phyloP scores from a whole-genome alignment of 2,888 invertebrate genomes.

The Leucophenga montana region DNA sequence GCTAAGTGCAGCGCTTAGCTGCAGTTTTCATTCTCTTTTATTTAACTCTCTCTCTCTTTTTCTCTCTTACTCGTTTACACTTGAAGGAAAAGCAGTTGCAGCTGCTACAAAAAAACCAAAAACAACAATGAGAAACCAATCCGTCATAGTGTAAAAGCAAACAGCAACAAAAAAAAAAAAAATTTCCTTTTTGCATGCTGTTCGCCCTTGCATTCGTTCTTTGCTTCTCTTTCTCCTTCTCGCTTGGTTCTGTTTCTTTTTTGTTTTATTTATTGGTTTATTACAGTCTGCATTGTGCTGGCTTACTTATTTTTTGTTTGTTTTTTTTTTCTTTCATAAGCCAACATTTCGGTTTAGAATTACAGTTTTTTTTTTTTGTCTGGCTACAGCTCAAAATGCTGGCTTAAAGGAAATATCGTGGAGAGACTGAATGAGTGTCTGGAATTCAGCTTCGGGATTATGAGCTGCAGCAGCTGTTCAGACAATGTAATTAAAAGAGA shows the following conservation, averaged over 20 bases:
- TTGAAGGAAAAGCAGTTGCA: constrained; percentile 44
- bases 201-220: neutral
- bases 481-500: no score
- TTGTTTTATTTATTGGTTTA: constrained; percentile 40
- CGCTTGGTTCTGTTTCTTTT: neutral
- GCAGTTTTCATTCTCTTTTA: neutral
- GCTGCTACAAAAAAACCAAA: constrained; percentile 26
- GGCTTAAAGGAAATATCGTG: neutral
- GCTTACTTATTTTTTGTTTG: constrained; percentile 15
- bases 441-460: neutral
- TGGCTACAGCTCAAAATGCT: constrained; percentile 7
- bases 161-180: neutral
- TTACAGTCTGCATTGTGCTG: constrained; percentile 13
- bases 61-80: constrained; percentile 18
- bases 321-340: constrained; percentile 25
- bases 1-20: constrained; percentile 40
- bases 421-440: neutral
- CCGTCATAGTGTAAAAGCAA: neutral
- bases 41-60: constrained; percentile 8
- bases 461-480: neutral
- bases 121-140: constrained; percentile 5
- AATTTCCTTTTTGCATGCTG: neutral
- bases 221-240: neutral
- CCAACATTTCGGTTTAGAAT: constrained; percentile 55
- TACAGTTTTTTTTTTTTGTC: constrained; percentile 47